phyloP scores from a whole-genome alignment of 1,140 invertebrate genomes.

The Heliconius hewitsoni region DNA sequence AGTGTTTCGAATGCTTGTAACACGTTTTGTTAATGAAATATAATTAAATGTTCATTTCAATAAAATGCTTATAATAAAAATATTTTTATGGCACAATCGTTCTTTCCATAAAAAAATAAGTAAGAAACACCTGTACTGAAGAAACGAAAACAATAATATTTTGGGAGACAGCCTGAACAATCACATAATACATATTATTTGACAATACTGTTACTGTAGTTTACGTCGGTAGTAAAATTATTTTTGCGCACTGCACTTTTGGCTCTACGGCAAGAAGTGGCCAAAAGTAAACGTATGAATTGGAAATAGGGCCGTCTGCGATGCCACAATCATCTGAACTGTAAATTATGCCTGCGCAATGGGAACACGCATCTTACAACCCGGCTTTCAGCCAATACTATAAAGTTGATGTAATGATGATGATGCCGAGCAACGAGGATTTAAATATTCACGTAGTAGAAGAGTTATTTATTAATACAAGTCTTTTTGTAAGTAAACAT shows the following conservation, averaged over 20 bases:
- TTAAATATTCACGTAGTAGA: slow-evolving; percentile 5
- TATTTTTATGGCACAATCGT: not conserved
- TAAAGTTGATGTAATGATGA: slow-evolving; percentile 21
- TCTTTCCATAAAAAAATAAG: not conserved
- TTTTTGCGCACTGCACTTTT: slow-evolving; percentile 75
- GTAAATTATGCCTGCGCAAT: slow-evolving; percentile 53
- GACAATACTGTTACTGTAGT: slow-evolving; percentile 26
- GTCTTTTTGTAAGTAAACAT: not conserved
- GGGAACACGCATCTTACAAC: slow-evolving; percentile 39
- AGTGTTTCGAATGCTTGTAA: too few relatives aligned
- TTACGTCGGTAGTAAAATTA: slow-evolving; percentile 55
- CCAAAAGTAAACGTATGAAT: slow-evolving; percentile 19
- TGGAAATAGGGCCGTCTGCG: slow-evolving; percentile 55
- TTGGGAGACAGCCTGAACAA: not conserved
- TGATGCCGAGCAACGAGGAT: not conserved
- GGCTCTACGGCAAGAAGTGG: slow-evolving; percentile 37
- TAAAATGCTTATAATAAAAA: not conserved
- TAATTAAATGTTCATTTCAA: not conserved
- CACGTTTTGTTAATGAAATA: not conserved
- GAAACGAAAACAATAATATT: not conserved
- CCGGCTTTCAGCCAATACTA: slow-evolving; percentile 42
- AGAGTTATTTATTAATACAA: not conserved
- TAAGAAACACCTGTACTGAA: not conserved
- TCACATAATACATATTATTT: slow-evolving; percentile 13
- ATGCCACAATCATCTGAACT: slow-evolving; percentile 57